Base-by-base conservation (phyloP, 1,140 invertebrate genomes). In the Cataglyphis hispanica region DNA sequence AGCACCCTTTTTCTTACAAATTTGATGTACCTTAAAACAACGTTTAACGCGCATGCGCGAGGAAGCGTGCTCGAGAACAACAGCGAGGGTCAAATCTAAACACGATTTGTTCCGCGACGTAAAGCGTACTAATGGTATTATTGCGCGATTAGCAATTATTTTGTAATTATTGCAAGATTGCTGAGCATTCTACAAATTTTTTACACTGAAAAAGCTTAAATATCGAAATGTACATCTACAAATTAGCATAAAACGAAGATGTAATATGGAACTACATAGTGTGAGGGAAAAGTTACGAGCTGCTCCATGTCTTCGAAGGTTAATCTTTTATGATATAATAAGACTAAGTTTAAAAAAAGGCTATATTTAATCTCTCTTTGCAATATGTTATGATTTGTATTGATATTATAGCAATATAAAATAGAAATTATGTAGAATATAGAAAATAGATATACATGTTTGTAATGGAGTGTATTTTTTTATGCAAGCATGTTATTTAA, bases 241-340 rank as follows among this genome's bases (percentile, higher is more conserved):
- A 27, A 25, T 31, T 75, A 3, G 0, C 11, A 3, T 13, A 19
- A 19, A 16, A 64, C 31, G 1, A 25, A 70, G 5, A 0, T 8
- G 16, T 50, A 46, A 4, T 6, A 11, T 74, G 16, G 22, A 11
- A 16, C n/a, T 19, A n/a, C n/a, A 31, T 31, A 16, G 11, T 37
- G 34, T 8, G 16, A 31, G 7, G 53, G 0, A 40, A 63, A 19
- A 19, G 7, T 40, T 19, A 22, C 13, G 22, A 40, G 16, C n/a
- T 58, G 46, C 13, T 40, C 60, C 13, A 75, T 75, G 72, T 60
- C 37, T 75, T 60, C 34, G 25, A 8, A 75, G 72, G 72, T 75
- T 75, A 75, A 53, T 11, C 4, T 27, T 11, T 19, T 16, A 4
- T 70, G 43, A n/a, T 70, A 19, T 53, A 70, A 53, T 8, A n/a